Evolutionary conservation across 30 jellyfish, hydroid and myxozoan species (phyloP).

Genomic region (Turritopsis rubra): DNA sequence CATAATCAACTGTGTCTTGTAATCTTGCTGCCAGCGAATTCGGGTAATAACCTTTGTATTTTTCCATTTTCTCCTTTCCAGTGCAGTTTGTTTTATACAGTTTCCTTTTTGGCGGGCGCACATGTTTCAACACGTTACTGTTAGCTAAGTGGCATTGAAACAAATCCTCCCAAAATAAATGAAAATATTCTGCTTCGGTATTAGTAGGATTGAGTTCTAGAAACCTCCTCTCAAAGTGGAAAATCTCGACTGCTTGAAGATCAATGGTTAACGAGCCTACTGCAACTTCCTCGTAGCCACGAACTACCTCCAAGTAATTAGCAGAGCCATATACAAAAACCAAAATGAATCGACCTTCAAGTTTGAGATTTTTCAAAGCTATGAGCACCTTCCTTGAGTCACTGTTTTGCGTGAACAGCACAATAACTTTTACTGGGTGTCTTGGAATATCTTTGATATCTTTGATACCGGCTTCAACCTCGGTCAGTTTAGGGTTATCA

Average conservation of each 20-base stretch:
- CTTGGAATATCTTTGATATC: background rate
- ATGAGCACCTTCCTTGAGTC: slow-evolving; percentile 49
- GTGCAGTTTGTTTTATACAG: slow-evolving; percentile 43
- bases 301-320: slow-evolving; percentile 17
- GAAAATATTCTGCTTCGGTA: slow-evolving; percentile 40
- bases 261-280: slow-evolving; percentile 51
- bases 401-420: slow-evolving; percentile 43
- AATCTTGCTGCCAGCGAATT: background rate
- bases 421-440: slow-evolving; percentile 29
- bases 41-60: background rate
- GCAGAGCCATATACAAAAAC: slow-evolving; percentile 44
- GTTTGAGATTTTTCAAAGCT: slow-evolving; percentile 30
- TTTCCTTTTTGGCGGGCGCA: slow-evolving; percentile 14
- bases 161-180: slow-evolving; percentile 57
- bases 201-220: slow-evolving; percentile 29
- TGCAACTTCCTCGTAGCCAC: slow-evolving; percentile 41
- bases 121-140: background rate
- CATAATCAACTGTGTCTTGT: background rate
- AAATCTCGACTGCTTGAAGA: slow-evolving; percentile 4
- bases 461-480: background rate
- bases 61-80: background rate
- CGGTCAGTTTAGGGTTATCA: background rate
- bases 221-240: slow-evolving; percentile 35
- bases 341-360: slow-evolving; percentile 4
- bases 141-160: slow-evolving; percentile 39